Base-by-base conservation (phyloP, 2,888 invertebrate genomes). In the Drosophila mimetica region DNA sequence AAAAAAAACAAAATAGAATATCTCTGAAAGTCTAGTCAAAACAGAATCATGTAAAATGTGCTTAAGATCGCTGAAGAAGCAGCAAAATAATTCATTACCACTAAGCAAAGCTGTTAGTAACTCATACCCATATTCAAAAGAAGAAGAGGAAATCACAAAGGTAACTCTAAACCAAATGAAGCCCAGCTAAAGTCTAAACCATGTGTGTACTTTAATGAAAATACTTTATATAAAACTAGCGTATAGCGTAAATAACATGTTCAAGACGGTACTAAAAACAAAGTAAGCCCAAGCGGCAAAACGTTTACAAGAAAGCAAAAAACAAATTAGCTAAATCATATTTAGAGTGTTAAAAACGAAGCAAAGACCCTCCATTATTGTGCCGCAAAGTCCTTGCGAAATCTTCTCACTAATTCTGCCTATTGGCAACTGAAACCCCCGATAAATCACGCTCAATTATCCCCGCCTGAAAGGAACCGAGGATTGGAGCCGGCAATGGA, bases 181-280 rank as follows among this genome's bases (percentile, higher is more conserved):
- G 44, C 44, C 44, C 44, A 54, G 48, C 20, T 61, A 66, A 64
- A 63, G 48, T 63, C 67, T 66, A 58, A 63, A 74, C 76, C 70
- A 84, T 84, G 74, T 78, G 72, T 86, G 82, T 82, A 86, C 82
- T 82, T 82, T 82, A 82, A 73, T 67, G 50, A 76, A 71, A 76
- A 74, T 86, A 86, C 82, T 82, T 86, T 86, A 84, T 84, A 77
- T 74, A 84, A 77, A 76, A 60, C 66, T 84, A 86, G 83, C 46
- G 51, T 50, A 64, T 73, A 75, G 72, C 46, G 55, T 69, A 72
- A 66, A 50, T 76, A 74, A 82, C 79, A 48, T 59, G 61, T 75
- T 63, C 66, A 52, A 71, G 47, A 54, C 52, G 72, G 46, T 52
- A 60, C 44, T 63, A 60, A 69, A 69, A 60, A 50, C 59, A 64